phyloP scores from a whole-genome alignment of 2,113 vertebrate genomes.

The Seriola dumerili region DNA sequence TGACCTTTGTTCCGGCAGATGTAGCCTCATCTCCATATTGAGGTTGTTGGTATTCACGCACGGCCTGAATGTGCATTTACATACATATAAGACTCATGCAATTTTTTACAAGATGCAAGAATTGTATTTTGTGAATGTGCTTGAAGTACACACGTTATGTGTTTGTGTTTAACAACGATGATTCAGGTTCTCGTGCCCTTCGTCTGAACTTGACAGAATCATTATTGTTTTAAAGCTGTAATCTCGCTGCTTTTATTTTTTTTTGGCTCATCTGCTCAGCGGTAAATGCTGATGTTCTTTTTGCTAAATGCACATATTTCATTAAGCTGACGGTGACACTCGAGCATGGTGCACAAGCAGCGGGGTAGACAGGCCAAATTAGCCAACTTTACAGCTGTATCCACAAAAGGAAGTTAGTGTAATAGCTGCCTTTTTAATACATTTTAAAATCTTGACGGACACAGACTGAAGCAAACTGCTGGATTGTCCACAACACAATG shows the following conservation, averaged over 20 bases:
- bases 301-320: too few species aligned
- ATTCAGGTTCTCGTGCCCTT: constrained; percentile 2
- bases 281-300: background rate
- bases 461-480: constrained; percentile 3
- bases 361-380: background rate
- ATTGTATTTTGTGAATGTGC: background rate
- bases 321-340: background rate
- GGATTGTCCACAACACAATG: background rate
- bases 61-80: constrained; percentile 11
- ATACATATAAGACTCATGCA: constrained; percentile 43
- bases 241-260: background rate
- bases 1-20: constrained; percentile 20
- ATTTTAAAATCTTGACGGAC: background rate
- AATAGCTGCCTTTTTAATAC: background rate
- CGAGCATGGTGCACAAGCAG: background rate
- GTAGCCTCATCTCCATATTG: constrained; percentile 22
- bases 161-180: background rate
- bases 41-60: background rate
- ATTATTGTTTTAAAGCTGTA: constrained; percentile 1
- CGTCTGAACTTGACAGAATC: background rate
- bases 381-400: background rate
- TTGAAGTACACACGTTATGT: background rate
- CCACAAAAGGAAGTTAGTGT: background rate
- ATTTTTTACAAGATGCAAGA: constrained; percentile 1
- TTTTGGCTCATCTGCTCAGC: background rate